Evolutionary conservation across 1,140 invertebrate genomes (phyloP).

Genomic region (Drosophila nigrodunni): DNA sequence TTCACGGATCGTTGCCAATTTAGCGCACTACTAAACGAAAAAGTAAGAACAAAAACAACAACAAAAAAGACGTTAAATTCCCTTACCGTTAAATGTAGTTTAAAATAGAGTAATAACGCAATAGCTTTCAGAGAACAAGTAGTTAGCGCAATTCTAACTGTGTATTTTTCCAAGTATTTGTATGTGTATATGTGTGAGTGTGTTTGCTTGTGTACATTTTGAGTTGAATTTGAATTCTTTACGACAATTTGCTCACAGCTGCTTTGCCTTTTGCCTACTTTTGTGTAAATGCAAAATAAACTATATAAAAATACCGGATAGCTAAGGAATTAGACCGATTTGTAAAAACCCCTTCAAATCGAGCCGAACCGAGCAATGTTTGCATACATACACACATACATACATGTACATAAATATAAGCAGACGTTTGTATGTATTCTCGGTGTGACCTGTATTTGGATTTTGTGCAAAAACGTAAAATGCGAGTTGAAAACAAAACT

Average conservation of each 20-base stretch:
- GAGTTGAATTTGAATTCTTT: slow-evolving; percentile 33
- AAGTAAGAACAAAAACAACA: slow-evolving; percentile 20
- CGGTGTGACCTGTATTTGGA: slow-evolving; percentile 50
- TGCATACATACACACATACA: background rate
- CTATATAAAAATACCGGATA: slow-evolving; percentile 3
- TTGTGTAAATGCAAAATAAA: slow-evolving; percentile 15
- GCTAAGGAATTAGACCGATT: slow-evolving; percentile 44
- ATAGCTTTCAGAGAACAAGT: slow-evolving; percentile 24
- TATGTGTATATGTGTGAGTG: background rate
- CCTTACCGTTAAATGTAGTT: slow-evolving; percentile 29
- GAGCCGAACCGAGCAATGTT: background rate
- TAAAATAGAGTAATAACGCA: slow-evolving; percentile 8
- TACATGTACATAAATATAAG: no score
- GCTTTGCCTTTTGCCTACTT: slow-evolving; percentile 25
- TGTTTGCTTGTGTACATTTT: slow-evolving; percentile 13
- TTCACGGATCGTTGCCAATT: slow-evolving; percentile 39
- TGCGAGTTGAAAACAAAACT: slow-evolving; percentile 39
- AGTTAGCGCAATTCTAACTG: slow-evolving; percentile 39
- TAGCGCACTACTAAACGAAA: slow-evolving; percentile 16
- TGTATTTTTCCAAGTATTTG: background rate
- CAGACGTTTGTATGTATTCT: background rate
- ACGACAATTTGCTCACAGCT: slow-evolving; percentile 46
- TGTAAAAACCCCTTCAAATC: background rate
- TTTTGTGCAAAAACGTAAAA: slow-evolving; percentile 67
- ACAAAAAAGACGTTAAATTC: slow-evolving; percentile 22